Evolutionary conservation across 2,797 vertebrate genomes (phyloP), one percentile per base, ranked within the genome.

Genomic region (Amazona finschi): DNA sequence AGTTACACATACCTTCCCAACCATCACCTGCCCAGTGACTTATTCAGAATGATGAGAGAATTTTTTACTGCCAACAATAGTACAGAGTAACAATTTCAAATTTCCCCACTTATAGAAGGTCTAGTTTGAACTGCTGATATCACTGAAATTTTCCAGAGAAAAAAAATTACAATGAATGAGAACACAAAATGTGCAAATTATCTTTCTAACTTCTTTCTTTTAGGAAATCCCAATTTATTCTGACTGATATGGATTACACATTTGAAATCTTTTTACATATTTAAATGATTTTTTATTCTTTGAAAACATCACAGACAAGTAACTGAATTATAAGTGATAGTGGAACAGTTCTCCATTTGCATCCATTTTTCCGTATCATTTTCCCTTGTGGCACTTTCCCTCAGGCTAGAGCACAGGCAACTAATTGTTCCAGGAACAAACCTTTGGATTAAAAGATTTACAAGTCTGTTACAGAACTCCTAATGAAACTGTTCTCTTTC

Each of bases 401-500:
- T 69, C 86, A 62, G 86, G 73, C 77, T 84, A 84, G 6, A 90
- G 62, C 39, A 84, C 38, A 91, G 39, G 55, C 62, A 92, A 62
- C 33, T 81, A 58, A 78, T 87, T 6, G 0, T 90, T 72, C 50
- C 69, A 89, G 81, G 82, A 76, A 52, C 17, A 90, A 93, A 93
- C 90, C 12, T 79, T 75, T 21, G 33, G 28, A 89, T 94, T 86
- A 85, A 90, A 95, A 82, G 18, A 46, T 50, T 87, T 93, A 44
- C 44, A 79, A 67, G 69, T 67, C 79, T 15, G 28, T 79, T 79
- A 77, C n/a, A 76, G 57, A 88, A 88, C 44, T 79, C 65, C 53
- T 90, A 89, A 89, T 67, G 39, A 79, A 91, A 93, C 16, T 44
- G 11, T 76, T 94, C 86, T 64, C 24, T 93, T 87, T 87, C 89